Evolutionary conservation across 2,797 vertebrate genomes (phyloP), one percentile per base, ranked within the genome.

Genomic region (Acanthiza pusilla): DNA sequence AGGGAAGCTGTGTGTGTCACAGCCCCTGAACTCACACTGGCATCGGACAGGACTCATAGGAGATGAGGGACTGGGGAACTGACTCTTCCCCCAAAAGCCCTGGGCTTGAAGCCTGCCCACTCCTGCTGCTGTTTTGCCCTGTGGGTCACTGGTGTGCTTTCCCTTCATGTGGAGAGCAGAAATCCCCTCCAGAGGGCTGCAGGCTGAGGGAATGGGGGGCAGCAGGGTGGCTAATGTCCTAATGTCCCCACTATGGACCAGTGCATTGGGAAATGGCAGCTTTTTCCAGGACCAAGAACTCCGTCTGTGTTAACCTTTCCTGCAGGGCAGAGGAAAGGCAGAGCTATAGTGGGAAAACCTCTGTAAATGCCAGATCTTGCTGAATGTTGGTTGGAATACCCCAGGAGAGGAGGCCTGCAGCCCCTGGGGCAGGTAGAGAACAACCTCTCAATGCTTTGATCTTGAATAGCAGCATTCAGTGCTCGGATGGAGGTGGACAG

Each of bases 241-340:
- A 85, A 97, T 17, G 97, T 90, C 83, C 98, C 97, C 40, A 96
- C 88, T 96, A 0, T 96, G 97, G 63, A 97, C 92, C 38, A 96
- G 96, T 0, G 97, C 97, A 0, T 16, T 97, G 74, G 97, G 97
- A 58, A 96, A 97, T 5, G 96, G 96, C 94, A 97, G 72, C 2
- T 45, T 85, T 17, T 45, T 78, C 57, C 91, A 0, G 53, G 66
- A 13, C 93, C 93, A 61, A 97, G 91, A 20, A 96, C 91, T 4
- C 85, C 90, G 76, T 97, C 97, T 45, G 94, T 30, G 4, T 95
- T 96, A 18, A 96, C 93, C 8, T 88, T 94, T 48, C 22, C 97
- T 98, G 60, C 9, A 47, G 19, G 48, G 43, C 10, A 30, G 40
- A 83, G 34, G 42, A 53, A 68, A 57, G 13, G 27, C 51, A 36